Evolutionary conservation across 1,140 invertebrate genomes (phyloP).

Genomic region (Lysiphlebus fabarum): DNA sequence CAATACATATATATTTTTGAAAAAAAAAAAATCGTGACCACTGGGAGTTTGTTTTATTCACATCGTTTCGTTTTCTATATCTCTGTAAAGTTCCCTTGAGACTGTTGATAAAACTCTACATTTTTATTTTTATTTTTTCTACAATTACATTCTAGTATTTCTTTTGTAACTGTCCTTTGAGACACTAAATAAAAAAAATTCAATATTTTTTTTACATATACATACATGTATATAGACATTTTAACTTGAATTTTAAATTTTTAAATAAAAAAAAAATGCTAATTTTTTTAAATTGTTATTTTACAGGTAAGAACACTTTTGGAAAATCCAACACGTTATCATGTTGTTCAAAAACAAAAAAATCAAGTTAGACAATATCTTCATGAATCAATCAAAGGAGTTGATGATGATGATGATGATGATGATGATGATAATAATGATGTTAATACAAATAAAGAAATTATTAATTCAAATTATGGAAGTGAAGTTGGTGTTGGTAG

Average conservation of each 20-base stretch:
- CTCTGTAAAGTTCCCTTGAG: too few species aligned
- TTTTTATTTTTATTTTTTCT: too few species aligned
- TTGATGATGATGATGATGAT: conserved; percentile 16
- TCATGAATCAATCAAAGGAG: conserved; percentile 66
- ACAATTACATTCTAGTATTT: too few species aligned
- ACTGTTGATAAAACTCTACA: too few species aligned
- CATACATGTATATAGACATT: too few species aligned
- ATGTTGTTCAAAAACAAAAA: conserved; percentile 86
- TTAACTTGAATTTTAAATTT: too few species aligned
- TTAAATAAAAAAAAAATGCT: too few species aligned
- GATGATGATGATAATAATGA: conserved; percentile 10
- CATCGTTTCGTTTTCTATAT: conserved; percentile 7
- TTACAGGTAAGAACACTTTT: conserved; percentile 80
- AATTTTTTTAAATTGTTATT: too few species aligned
- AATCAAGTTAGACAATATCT: conserved; percentile 84
- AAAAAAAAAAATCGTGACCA: conserved; percentile 23
- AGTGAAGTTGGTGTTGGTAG: conserved; percentile 29
- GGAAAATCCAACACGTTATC: conserved; percentile 88
- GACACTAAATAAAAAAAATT: too few species aligned
- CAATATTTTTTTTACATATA: too few species aligned
- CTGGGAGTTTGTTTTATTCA: conserved; percentile 22
- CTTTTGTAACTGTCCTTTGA: too few species aligned
- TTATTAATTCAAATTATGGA: conserved; percentile 22
- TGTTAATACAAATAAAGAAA: conserved; percentile 21
- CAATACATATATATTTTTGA: conserved; percentile 10